Base-by-base conservation (phyloP, 1,140 invertebrate species). In the Fopius arisanus region DNA sequence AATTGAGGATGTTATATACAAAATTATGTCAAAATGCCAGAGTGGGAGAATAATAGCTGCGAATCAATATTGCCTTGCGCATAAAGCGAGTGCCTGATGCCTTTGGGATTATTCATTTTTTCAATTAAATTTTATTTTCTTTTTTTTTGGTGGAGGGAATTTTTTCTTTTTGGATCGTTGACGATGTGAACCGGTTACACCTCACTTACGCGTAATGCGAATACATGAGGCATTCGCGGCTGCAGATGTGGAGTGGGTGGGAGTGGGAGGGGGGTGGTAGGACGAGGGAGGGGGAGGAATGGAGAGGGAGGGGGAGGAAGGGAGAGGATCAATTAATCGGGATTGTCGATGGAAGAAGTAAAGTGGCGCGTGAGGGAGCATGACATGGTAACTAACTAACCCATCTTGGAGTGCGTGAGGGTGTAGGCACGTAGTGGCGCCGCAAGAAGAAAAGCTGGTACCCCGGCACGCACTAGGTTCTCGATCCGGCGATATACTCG, bases 391-490 rank as follows among this genome's bases (percentile, higher is more conserved):
- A 62, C 37, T 73, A 70, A 83, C 84, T 86, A 70, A 88, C 87
- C 87, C 87, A 88, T 87, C 84, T 88, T 88, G 7, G 87, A 87
- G 70, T 88, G 87, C 62, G 87, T 88, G 7, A 87, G 80, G 12
- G 85, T 87, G 71, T 88, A 87, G 3, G 84, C 86, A 41, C 87
- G 80, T 31, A 88, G 79, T 65, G 87, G 86, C n/a, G 85, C 80
- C 23, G 86, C 86, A 40, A 88, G 75, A 23, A 88, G 83, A 77
- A 88, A 88, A 33, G 83, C 84, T 59, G 86, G 84, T 48, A 88
- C 84, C 33, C 87, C 85, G 37, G 85, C 85, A 78, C 85, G 81
- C 67, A 88, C 87, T 69, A 88, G 79, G 75, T 84, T 84, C 72
- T 88, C 87, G 21, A 88, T 79, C 78, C 83, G 83, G 78, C 86